A percentile compares a stretch with the other conserved stretches of the same genome.
phyloP scores from a whole-genome alignment of 2,113 vertebrate genomes.

The Microtus ochrogaster region DNA sequence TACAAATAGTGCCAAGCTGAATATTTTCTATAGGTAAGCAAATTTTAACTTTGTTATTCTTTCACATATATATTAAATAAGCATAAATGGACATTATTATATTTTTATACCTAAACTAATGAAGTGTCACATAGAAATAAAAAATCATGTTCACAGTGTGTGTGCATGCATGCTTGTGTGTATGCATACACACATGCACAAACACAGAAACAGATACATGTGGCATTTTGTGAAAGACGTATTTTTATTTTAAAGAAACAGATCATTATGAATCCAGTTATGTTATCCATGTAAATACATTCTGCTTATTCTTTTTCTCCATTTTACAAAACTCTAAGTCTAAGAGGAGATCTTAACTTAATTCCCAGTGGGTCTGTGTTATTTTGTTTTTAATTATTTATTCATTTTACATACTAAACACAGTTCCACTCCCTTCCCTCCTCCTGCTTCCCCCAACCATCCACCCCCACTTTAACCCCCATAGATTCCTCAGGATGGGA shows the following conservation, averaged over 20 bases:
- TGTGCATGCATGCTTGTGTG: neutral
- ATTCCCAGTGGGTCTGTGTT: neutral
- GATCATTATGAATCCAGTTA: neutral
- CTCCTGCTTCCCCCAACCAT: too few relatives aligned
- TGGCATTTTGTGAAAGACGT: neutral
- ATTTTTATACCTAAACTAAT: neutral
- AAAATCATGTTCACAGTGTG: neutral
- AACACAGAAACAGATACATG: neutral
- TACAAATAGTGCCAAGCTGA: neutral
- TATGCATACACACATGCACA: too few relatives aligned
- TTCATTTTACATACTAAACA: too few relatives aligned
- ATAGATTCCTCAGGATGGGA: too few relatives aligned
- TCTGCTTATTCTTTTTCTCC: neutral
- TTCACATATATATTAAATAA: neutral
- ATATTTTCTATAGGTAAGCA: slow-evolving; percentile 1
- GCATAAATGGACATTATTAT: neutral
- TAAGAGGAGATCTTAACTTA: neutral
- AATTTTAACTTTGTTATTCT: neutral
- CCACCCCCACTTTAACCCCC: accelerated
- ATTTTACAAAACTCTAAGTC: neutral
- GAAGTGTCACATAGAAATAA: neutral
- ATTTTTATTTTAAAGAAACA: neutral
- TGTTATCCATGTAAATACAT: slow-evolving; percentile 15
- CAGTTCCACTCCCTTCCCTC: too few relatives aligned
- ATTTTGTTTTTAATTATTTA: too few relatives aligned